Evolutionary conservation across 2,797 vertebrate species (phyloP).

Genomic region (Diplodus puntazzo): DNA sequence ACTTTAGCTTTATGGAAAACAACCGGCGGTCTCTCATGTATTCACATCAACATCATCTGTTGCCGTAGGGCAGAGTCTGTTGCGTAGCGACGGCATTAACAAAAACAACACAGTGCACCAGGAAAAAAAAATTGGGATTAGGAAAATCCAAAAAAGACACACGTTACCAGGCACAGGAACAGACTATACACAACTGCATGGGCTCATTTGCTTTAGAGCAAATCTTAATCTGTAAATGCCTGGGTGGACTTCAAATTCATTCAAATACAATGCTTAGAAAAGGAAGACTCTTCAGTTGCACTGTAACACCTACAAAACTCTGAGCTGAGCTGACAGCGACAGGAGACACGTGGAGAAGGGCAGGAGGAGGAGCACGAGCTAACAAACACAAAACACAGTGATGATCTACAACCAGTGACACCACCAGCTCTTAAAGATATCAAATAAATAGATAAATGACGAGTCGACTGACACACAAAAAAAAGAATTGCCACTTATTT

Average conservation of each 20-base stretch:
- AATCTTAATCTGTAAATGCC: not conserved
- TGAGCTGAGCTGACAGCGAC: not conserved
- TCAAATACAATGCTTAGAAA: not conserved
- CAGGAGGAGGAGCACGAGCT: not conserved
- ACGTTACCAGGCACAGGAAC: not conserved
- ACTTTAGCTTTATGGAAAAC: conserved; percentile 21
- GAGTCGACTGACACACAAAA: not conserved
- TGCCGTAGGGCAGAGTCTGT: conserved; percentile 20
- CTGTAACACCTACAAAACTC: not conserved
- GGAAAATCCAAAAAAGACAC: not conserved
- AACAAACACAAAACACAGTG: not conserved
- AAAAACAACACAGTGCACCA: conserved; percentile 19
- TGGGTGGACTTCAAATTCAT: not conserved
- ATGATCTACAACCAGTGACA: not conserved
- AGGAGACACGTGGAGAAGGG: not conserved
- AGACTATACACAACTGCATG: not conserved
- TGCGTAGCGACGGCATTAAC: conserved; percentile 17
- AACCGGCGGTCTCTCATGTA: not conserved
- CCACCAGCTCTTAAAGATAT: not conserved
- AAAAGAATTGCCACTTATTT: not conserved
- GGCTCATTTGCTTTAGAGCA: not conserved
- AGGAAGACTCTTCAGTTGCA: not conserved
- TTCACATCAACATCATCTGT: conserved; percentile 29
- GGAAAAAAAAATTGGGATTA: not conserved
- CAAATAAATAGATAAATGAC: not conserved